Percentiles rank a stretch among this genome's conserved stretches.
These are phyloP conservation scores for Leptura quadrifasciata DNA, from an alignment of 2,888 invertebrate genomes.

Conservation along the genomic window DNA sequence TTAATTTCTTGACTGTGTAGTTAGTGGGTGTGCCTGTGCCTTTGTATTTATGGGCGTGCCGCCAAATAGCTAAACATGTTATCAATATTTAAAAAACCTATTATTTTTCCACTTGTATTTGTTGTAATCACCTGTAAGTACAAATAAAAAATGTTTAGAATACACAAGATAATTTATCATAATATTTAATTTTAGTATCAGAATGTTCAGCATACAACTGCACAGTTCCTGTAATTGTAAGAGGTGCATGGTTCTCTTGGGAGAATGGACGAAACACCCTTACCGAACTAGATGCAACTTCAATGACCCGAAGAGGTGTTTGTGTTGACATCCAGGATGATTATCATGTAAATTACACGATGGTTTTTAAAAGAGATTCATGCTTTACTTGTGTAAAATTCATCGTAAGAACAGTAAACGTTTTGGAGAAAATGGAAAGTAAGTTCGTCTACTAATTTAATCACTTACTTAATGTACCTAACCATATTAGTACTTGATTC, in stretches of 20 bases:
- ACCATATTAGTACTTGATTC: no score
- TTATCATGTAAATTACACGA: slow-evolving; percentile 88
- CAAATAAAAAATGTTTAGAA: not conserved
- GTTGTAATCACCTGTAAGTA: slow-evolving; percentile 13
- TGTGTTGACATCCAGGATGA: slow-evolving; percentile 85
- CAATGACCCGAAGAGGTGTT: slow-evolving; percentile 84
- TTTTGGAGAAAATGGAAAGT: slow-evolving; percentile 92
- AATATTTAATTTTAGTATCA: slow-evolving; percentile 47
- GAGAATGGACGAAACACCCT: slow-evolving; percentile 89
- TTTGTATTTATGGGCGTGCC: slow-evolving; percentile 5
- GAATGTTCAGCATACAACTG: slow-evolving; percentile 72
- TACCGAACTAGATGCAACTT: slow-evolving; percentile 87
- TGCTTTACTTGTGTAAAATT: slow-evolving; percentile 92
- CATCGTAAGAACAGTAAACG: slow-evolving; percentile 89
- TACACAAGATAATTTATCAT: not conserved
- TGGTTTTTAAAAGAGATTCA: slow-evolving; percentile 82
- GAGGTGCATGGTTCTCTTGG: slow-evolving; percentile 94
- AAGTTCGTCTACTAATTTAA: slow-evolving; percentile 64
- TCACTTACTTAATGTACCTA: not conserved
- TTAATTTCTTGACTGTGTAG: not conserved
- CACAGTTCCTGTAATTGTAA: slow-evolving; percentile 85
- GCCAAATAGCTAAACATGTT: slow-evolving; percentile 14
- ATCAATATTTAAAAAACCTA: not conserved
- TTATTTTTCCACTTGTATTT: not conserved
- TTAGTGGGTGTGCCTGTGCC: not conserved